These are phyloP conservation scores for Byasa hedistus DNA, from an alignment of 2,888 invertebrate genomes.

Conservation along the genomic window DNA sequence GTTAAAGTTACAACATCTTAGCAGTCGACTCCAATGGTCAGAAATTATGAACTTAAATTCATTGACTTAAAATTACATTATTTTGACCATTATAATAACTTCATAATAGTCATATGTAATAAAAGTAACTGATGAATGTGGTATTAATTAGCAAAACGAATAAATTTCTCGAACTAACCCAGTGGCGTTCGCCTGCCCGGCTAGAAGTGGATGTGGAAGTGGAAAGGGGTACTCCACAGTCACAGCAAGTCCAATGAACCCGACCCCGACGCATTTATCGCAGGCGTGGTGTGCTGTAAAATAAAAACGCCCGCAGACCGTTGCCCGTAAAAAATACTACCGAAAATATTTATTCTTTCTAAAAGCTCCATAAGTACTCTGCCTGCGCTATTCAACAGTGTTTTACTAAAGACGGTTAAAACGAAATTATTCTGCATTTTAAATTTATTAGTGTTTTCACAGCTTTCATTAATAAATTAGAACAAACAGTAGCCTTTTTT, in stretches of 20 bases:
- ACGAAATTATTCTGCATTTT: slow-evolving; percentile 7
- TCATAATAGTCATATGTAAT: neutral
- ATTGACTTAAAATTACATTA: too few relatives aligned
- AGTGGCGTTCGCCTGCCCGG: slow-evolving; percentile 6
- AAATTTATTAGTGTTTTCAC: neutral
- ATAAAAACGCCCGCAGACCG: slow-evolving; percentile 64
- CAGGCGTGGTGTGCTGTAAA: slow-evolving; percentile 77
- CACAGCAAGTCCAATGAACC: slow-evolving; percentile 22
- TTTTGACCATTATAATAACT: neutral
- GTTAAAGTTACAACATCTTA: too few relatives aligned
- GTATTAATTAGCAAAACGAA: slow-evolving; percentile 9
- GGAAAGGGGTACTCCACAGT: slow-evolving; percentile 24
- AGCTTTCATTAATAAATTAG: neutral
- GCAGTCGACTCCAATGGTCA: too few relatives aligned
- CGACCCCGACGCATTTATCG: slow-evolving; percentile 60
- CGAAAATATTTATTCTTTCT: slow-evolving; percentile 67
- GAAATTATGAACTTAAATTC: too few relatives aligned
- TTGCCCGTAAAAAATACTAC: slow-evolving; percentile 65
- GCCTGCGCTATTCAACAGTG: slow-evolving; percentile 8
- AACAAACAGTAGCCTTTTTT: neutral
- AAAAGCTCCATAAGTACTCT: slow-evolving; percentile 31
- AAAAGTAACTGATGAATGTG: slow-evolving; percentile 9
- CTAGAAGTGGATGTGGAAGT: slow-evolving; percentile 8
- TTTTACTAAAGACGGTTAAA: slow-evolving; percentile 14
- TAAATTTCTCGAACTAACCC: slow-evolving; percentile 23